These are phyloP conservation scores for Sphyrna mokarran DNA, from an alignment of 2,113 vertebrate species.

Conservation along the genomic window DNA sequence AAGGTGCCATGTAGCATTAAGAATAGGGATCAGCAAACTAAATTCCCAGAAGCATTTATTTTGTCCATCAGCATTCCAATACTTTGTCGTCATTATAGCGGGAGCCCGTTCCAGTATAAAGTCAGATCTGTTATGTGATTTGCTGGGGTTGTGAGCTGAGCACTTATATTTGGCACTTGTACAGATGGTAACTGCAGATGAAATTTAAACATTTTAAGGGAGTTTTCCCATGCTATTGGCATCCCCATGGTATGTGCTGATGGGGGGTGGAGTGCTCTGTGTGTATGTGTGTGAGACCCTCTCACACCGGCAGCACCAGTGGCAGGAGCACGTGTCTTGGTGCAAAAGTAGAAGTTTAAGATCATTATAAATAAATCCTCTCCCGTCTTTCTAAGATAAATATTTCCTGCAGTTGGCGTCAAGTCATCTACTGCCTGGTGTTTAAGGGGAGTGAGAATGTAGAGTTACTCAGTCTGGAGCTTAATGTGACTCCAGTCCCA, in stretches of 20 bases:
- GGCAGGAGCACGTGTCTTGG: not conserved
- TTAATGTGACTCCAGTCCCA: not conserved
- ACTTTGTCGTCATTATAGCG: not conserved
- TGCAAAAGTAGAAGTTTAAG: not conserved
- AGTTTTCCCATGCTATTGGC: not conserved
- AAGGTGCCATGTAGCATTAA: constrained; percentile 28
- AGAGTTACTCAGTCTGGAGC: not conserved
- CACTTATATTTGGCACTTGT: not conserved
- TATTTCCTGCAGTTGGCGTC: not conserved
- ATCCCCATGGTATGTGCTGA: not conserved
- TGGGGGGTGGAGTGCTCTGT: not conserved
- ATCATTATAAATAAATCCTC: not conserved
- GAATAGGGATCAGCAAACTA: constrained; percentile 22
- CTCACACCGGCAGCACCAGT: too few species aligned
- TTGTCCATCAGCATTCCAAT: not conserved
- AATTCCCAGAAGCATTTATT: not conserved
- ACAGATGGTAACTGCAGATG: not conserved
- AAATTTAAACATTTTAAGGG: not conserved
- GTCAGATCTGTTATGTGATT: not conserved
- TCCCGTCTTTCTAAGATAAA: not conserved
- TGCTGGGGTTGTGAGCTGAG: not conserved
- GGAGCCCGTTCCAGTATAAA: not conserved
- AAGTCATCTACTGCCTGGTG: not conserved
- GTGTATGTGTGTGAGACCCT: too few species aligned
- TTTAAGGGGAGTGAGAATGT: not conserved